A percentile compares a stretch with the other conserved stretches of the same genome.
phyloP scores from a whole-genome alignment of 2,113 vertebrate genomes.

The Actenoides hombroni region DNA sequence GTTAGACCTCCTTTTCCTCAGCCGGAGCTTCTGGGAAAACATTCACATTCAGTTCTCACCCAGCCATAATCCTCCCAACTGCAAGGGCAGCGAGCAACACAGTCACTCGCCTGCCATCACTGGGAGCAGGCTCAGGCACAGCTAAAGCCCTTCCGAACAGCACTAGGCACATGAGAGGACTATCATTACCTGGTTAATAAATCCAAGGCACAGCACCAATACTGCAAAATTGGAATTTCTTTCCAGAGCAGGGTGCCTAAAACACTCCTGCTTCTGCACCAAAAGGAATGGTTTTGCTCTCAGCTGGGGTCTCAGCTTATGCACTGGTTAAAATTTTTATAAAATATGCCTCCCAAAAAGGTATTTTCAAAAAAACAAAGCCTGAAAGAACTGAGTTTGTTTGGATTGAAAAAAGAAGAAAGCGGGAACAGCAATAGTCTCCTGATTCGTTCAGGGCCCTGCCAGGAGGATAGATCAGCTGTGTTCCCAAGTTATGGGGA shows the following conservation, averaged over 20 bases:
- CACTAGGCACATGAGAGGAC: not conserved
- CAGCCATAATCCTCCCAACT: not conserved
- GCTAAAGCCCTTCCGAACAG: not conserved
- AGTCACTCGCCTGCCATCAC: accelerated
- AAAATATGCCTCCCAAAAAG: not conserved
- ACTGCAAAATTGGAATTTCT: not conserved
- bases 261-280: not conserved
- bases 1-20: not conserved
- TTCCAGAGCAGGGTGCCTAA: not conserved
- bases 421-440: not conserved
- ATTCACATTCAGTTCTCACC: not conserved
- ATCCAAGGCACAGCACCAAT: not conserved
- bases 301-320: not conserved
- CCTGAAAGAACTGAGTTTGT: not conserved
- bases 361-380: not conserved
- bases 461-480: accelerated
- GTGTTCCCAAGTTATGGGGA: not conserved
- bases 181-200: not conserved
- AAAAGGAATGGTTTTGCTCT: not conserved
- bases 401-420: not conserved
- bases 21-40: not conserved
- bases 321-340: not conserved
- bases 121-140: not conserved
- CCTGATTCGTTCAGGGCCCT: not conserved
- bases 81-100: not conserved